Evolutionary conservation across 2,888 invertebrate species (phyloP).

Genomic region (Drosophila lutescens): DNA sequence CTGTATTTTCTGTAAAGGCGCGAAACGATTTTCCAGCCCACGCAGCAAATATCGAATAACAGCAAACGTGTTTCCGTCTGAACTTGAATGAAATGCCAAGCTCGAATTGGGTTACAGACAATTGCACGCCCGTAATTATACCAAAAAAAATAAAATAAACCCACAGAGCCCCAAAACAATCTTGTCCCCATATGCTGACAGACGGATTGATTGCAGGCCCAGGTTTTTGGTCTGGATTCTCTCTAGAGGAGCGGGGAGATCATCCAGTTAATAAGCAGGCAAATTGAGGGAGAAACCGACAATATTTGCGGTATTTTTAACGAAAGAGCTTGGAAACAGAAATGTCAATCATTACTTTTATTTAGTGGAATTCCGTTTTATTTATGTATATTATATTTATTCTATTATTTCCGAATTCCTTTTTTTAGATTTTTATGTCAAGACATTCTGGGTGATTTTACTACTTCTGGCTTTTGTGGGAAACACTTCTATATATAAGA

Average conservation of each 20-base stretch:
- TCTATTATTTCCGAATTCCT: too few relatives aligned
- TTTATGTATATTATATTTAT: too few relatives aligned
- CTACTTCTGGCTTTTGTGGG: too few relatives aligned
- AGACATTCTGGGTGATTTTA: too few relatives aligned
- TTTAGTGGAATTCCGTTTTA: not conserved
- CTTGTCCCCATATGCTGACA: slow-evolving; percentile 24
- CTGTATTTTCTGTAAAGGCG: slow-evolving; percentile 46
- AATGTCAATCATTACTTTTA: slow-evolving; percentile 5
- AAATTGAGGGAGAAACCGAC: slow-evolving; percentile 24
- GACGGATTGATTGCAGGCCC: slow-evolving; percentile 14
- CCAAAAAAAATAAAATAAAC: slow-evolving; percentile 2
- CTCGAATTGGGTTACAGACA: slow-evolving; percentile 73
- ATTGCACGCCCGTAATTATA: slow-evolving; percentile 55
- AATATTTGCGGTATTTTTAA: slow-evolving; percentile 4
- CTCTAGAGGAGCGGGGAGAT: not conserved
- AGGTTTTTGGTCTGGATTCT: not conserved
- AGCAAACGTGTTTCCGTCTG: slow-evolving; percentile 58
- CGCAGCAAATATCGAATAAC: slow-evolving; percentile 40
- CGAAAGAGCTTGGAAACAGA: not conserved
- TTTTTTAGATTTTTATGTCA: too few relatives aligned
- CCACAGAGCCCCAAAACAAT: slow-evolving; percentile 19
- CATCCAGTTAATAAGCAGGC: slow-evolving; percentile 25
- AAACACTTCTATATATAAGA: too few relatives aligned
- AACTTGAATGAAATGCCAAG: slow-evolving; percentile 75
- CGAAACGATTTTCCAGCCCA: slow-evolving; percentile 74